A percentile compares a stretch with the other conserved stretches of the same genome.
phyloP scores from a whole-genome alignment of 2,888 invertebrate genomes.

The Hypena proboscidalis region DNA sequence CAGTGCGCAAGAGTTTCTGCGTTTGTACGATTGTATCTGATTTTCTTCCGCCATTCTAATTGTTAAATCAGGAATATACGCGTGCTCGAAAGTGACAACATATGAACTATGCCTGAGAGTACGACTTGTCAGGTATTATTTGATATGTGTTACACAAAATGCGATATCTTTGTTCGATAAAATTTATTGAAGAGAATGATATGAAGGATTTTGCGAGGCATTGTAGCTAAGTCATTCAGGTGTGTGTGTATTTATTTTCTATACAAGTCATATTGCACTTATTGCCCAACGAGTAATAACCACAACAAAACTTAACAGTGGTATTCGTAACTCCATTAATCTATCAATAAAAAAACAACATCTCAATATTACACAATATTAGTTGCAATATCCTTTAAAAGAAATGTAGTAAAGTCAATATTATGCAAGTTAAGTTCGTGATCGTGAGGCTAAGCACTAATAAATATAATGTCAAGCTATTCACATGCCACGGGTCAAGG shows the following conservation, averaged over 20 bases:
- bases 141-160: background rate
- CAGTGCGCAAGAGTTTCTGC: constrained; percentile 26
- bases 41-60: constrained; percentile 45
- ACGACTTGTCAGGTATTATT: background rate
- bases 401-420: background rate
- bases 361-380: too few species aligned
- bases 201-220: too few species aligned
- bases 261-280: too few species aligned
- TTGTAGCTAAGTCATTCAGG: too few species aligned
- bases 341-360: too few species aligned
- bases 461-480: constrained; percentile 17
- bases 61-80: constrained; percentile 31
- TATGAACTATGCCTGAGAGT: constrained; percentile 1
- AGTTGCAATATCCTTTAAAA: background rate
- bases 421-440: constrained; percentile 7
- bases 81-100: constrained; percentile 16
- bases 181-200: too few species aligned
- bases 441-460: constrained; percentile 4
- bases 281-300: too few species aligned
- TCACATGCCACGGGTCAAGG: constrained; percentile 38
- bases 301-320: too few species aligned
- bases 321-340: too few species aligned
- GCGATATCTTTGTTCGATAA: too few species aligned
- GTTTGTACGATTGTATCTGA: constrained; percentile 23
- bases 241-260: too few species aligned